Evolutionary conservation across 1,140 invertebrate species (phyloP).

Genomic region (Callitettix versicolor): DNA sequence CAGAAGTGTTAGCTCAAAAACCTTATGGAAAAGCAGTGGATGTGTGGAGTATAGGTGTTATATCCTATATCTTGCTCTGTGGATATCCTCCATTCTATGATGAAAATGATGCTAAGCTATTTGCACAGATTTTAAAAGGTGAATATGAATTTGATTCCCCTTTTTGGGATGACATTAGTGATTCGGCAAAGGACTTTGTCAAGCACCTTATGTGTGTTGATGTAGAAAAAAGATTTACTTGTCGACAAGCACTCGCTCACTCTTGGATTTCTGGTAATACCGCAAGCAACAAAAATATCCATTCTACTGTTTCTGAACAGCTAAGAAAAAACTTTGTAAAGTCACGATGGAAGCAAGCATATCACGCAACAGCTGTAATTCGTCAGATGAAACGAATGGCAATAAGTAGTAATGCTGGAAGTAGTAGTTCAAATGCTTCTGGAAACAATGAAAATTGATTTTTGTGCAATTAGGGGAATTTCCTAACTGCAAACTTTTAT

Average conservation of each 20-base stretch:
- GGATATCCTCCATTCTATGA: conserved; percentile 99
- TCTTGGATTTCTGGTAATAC: conserved; percentile 98
- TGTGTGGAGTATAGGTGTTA: conserved; percentile 99
- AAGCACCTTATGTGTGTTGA: conserved; percentile 96
- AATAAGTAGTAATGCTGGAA: too few relatives aligned
- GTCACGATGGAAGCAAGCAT: conserved; percentile 95
- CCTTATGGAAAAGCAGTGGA: conserved; percentile 99
- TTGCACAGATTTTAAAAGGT: conserved; percentile 94
- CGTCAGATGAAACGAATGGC: too few relatives aligned
- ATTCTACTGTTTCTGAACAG: conserved; percentile 95
- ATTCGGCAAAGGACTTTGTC: conserved; percentile 99
- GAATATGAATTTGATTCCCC: conserved; percentile 99
- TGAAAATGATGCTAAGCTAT: conserved; percentile 98
- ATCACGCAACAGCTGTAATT: too few relatives aligned
- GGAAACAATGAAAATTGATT: too few relatives aligned
- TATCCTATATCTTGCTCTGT: conserved; percentile 92
- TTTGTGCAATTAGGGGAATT: too few relatives aligned
- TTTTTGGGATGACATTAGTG: conserved; percentile 99
- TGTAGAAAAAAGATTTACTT: conserved; percentile 58
- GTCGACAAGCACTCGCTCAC: conserved; percentile 81
- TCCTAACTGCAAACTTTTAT: too few relatives aligned
- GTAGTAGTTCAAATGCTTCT: too few relatives aligned
- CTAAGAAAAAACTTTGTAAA: conserved; percentile 98
- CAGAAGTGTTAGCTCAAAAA: conserved; percentile 95
- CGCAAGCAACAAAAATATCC: conserved; percentile 94